These are phyloP conservation scores for Epinotia nisella DNA, from an alignment of 2,888 invertebrate genomes.

Conservation along the genomic window DNA sequence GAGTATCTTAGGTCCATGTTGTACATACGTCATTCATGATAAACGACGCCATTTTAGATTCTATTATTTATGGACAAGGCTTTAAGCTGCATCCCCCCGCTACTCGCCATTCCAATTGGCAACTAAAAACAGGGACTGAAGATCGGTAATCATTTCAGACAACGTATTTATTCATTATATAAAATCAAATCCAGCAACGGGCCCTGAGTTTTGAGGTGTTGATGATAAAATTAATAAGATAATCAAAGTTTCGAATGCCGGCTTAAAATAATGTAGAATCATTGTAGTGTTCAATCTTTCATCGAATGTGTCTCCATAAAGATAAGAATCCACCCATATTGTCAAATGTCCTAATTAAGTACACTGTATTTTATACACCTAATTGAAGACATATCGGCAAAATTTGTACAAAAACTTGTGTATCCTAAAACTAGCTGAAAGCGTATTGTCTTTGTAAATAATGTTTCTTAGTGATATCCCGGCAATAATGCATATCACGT, in stretches of 20 bases:
- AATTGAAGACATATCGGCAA: slow-evolving; percentile 46
- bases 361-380: background rate
- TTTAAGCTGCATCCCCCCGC: too few species aligned
- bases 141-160: too few species aligned
- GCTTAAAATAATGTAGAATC: slow-evolving; percentile 3
- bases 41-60: too few species aligned
- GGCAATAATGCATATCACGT: slow-evolving; percentile 82
- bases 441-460: slow-evolving; percentile 69
- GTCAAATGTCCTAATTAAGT: background rate
- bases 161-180: too few species aligned
- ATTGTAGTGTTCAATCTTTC: background rate
- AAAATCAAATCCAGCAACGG: background rate
- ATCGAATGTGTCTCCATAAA: background rate
- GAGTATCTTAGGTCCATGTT: too few species aligned
- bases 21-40: too few species aligned
- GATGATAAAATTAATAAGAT: background rate
- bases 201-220: background rate
- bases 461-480: slow-evolving; percentile 72
- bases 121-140: too few species aligned
- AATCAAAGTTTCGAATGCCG: slow-evolving; percentile 21
- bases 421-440: slow-evolving; percentile 49
- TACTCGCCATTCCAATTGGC: too few species aligned
- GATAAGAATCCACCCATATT: background rate
- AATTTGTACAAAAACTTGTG: slow-evolving; percentile 27
- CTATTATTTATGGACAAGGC: too few species aligned